Evolutionary conservation across 1,140 invertebrate genomes (phyloP).

Genomic region (Rhizoglyphus robini): DNA sequence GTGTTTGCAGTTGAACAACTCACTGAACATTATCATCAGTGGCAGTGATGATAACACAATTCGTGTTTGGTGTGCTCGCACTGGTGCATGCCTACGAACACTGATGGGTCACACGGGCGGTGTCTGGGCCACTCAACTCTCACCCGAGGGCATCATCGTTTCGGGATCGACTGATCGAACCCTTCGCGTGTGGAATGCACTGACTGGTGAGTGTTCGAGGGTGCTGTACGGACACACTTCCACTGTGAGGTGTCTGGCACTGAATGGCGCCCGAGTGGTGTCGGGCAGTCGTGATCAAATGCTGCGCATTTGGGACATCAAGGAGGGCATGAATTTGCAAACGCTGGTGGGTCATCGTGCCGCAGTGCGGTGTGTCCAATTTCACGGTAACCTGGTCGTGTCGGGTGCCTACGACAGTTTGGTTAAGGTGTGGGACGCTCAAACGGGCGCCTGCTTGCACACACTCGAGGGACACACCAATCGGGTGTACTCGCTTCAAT

Average conservation of each 20-base stretch:
- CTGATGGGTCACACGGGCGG: constrained; percentile 91
- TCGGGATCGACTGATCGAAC: constrained; percentile 95
- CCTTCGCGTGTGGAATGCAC: constrained; percentile 91
- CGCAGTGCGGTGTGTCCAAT: constrained; percentile 96
- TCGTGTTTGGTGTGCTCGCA: constrained; percentile 94
- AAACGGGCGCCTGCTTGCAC: constrained; percentile 84
- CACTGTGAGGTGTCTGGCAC: constrained; percentile 94
- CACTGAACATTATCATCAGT: constrained; percentile 66
- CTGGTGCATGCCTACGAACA: constrained; percentile 79
- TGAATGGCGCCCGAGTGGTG: constrained; percentile 82
- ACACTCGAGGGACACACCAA: constrained; percentile 92
- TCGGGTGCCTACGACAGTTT: constrained; percentile 95
- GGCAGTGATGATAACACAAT: constrained; percentile 97
- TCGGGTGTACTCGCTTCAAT: constrained; percentile 96
- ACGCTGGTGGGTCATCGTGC: constrained; percentile 89
- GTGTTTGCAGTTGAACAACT: constrained; percentile 90
- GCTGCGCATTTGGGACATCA: constrained; percentile 85
- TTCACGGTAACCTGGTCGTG: constrained; percentile 85
- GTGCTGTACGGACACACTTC: constrained; percentile 93
- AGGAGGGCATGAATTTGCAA: constrained; percentile 73
- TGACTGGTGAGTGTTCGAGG: constrained; percentile 76
- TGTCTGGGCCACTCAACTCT: constrained; percentile 97
- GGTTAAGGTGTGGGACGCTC: constrained; percentile 97
- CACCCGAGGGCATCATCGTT: constrained; percentile 67
- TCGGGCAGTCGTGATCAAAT: constrained; percentile 94